Evolutionary conservation across 1,140 invertebrate genomes (phyloP), one percentile per base, ranked within the genome.

Genomic region (Pseudachorutes palmiensis): DNA sequence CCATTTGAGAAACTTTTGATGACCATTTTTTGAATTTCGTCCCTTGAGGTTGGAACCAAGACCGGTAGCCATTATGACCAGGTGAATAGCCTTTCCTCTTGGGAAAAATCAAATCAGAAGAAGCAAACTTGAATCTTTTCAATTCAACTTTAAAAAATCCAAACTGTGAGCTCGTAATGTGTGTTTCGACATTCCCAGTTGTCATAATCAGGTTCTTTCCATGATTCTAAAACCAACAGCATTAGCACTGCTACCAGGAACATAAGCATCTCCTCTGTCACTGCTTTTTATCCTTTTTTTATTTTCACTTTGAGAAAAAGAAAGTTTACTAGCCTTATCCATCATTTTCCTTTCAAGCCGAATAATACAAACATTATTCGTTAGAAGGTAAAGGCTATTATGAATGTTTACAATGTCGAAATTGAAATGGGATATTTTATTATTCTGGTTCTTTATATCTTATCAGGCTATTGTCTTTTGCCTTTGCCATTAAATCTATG

Each of bases 161-260:
- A 19, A 14, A 5, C 5, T 16, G 9, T 55, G 51, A 55, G 51
- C 51, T 55, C 51, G 51, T 55, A 55, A 55, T 55, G 51, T 55
- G 51, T 55, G 51, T 55, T 55, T 55, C 51, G 51, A 55, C 51
- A 55, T 55, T 55, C 24, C 24, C 51, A 55, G 51, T 55, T 55
- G 51, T 55, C 24, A 14, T 55, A 55, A 55, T 55, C 51, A 55
- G 51, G 51, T 55, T 55, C 51, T 55, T 55, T 55, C 12, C 5
- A 22, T 45, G 9, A 45, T 45, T 45, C 51, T 55, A 55, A 55
- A 55, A 24, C 51, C 36, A 45, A 45, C 36, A 45, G 24, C 51
- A 55, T 55, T 55, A 55, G 51, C 51, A 55, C 51, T 55, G 12
- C 51, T 12, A 55, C 51, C 24, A 14, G 9, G 3, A 55, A 19